phyloP scores from a whole-genome alignment of 2,113 vertebrate species.

The Gobius niger region DNA sequence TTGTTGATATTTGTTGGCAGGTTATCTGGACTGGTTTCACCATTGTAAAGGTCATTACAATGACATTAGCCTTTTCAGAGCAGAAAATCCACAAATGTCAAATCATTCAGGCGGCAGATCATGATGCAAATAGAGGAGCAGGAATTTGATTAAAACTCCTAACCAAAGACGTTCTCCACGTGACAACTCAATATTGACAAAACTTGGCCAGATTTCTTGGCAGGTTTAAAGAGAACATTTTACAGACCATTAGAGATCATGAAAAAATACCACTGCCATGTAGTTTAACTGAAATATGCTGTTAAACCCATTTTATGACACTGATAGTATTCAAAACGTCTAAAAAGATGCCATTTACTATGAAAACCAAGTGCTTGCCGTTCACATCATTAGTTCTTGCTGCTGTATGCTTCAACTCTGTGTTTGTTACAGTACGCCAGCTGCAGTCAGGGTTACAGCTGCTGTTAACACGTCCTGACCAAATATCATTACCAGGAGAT shows the following conservation, averaged over 20 bases:
- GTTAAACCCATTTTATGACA: background rate
- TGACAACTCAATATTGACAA: conserved; percentile 29
- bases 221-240: conserved; percentile 7
- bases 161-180: conserved; percentile 40
- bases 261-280: conserved; percentile 12
- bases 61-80: conserved; percentile 71
- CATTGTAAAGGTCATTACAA: conserved; percentile 76
- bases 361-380: conserved; percentile 11
- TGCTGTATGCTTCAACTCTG: background rate
- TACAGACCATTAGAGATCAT: conserved; percentile 18
- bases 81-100: conserved; percentile 60
- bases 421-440: conserved; percentile 16
- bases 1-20: conserved; percentile 27
- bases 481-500: conserved; percentile 53
- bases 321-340: background rate
- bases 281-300: conserved; percentile 4
- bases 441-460: conserved; percentile 46
- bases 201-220: too few species aligned
- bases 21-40: conserved; percentile 36
- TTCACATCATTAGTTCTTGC: conserved; percentile 18
- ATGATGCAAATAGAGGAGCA: conserved; percentile 42
- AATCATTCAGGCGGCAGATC: conserved; percentile 48
- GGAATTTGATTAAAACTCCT: conserved; percentile 32
- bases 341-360: conserved; percentile 1
- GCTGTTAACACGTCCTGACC: conserved; percentile 48